Base-by-base conservation (phyloP, 1,140 invertebrate species). In the Vanessa atalanta region DNA sequence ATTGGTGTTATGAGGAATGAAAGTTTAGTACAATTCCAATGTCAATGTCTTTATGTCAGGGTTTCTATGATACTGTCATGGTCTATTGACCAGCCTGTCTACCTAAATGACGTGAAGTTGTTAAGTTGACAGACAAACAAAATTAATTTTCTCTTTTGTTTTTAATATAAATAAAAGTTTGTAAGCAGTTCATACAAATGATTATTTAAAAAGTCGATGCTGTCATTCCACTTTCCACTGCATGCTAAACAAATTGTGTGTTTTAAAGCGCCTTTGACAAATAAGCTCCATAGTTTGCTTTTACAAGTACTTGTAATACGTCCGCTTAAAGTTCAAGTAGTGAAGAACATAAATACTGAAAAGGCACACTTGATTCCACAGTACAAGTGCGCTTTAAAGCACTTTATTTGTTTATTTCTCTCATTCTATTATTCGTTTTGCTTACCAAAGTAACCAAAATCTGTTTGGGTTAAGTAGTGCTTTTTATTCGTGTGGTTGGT, bases 341-440 rank as follows among this genome's bases (percentile, higher is more conserved):
- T 26, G 20, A 23, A 57, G 55, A 57, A 57, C 16, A 57, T 57
- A 57, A 57, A 57, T 57, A 57, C n/a, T 11, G 53, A 55, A 55
- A n/a, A n/a, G 53, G 9, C 4, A 16, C 6, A 16, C 9, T 55
- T 55, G 53, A 51, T 51, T 51, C n/a, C 13, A 14, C 4, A 6
- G n/a, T 7, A 51, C n/a, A 51, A 50, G 11, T 50, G 48, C 48
- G n/a, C 48, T 51, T 15, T n/a, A n/a, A 51, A 51, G 48, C n/a
- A 7, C n/a, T 51, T 51, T 51, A 51, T 51, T 51, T 51, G 48
- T 12, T 51, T 51, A 51, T n/a, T n/a, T 51, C 48, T 51, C 48
- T 51, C 48, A 51, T 51, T 51, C 48, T 51, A 51, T 51, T 51
- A 51, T 51, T 51, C 48, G 48, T 51, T n/a, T 14, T n/a, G n/a